phyloP scores from a whole-genome alignment of 1,140 invertebrate species.

The Nomia melanderi region DNA sequence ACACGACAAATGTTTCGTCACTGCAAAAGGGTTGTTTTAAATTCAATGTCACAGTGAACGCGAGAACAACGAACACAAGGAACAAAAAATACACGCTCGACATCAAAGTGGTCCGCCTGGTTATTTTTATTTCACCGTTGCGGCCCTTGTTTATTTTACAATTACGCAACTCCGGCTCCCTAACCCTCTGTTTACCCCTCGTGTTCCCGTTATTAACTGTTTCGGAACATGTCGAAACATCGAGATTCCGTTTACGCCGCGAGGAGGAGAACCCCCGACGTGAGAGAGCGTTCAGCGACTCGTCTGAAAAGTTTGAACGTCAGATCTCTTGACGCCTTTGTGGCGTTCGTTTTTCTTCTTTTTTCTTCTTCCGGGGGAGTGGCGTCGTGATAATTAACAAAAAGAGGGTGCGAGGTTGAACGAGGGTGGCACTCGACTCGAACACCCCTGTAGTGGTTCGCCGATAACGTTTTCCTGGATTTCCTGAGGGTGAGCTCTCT shows the following conservation, averaged over 20 bases:
- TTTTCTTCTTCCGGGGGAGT: conserved; percentile 14
- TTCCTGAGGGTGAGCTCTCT: neutral
- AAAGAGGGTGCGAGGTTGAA: conserved; percentile 29
- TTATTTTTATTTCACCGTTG: too few species aligned
- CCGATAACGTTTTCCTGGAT: conserved; percentile 19
- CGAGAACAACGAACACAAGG: too few species aligned
- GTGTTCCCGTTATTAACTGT: too few species aligned
- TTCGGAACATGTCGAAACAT: neutral
- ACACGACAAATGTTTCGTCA: too few species aligned
- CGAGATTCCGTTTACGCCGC: neutral
- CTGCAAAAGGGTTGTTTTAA: too few species aligned
- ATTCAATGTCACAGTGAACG: too few species aligned
- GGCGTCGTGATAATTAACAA: conserved; percentile 35
- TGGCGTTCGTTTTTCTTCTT: conserved; percentile 7
- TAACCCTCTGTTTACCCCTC: too few species aligned
- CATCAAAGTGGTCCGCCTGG: too few species aligned
- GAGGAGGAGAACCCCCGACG: too few species aligned
- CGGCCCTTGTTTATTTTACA: too few species aligned
- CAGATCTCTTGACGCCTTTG: conserved; percentile 1
- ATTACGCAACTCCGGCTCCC: too few species aligned
- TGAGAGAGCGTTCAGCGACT: neutral
- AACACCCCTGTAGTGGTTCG: conserved; percentile 24
- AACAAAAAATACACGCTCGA: too few species aligned
- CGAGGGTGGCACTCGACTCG: conserved; percentile 20
- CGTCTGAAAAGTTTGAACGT: neutral